Conservation (phyloP, 2,113 vertebrate species). For the Lepus europaeus region DNA sequence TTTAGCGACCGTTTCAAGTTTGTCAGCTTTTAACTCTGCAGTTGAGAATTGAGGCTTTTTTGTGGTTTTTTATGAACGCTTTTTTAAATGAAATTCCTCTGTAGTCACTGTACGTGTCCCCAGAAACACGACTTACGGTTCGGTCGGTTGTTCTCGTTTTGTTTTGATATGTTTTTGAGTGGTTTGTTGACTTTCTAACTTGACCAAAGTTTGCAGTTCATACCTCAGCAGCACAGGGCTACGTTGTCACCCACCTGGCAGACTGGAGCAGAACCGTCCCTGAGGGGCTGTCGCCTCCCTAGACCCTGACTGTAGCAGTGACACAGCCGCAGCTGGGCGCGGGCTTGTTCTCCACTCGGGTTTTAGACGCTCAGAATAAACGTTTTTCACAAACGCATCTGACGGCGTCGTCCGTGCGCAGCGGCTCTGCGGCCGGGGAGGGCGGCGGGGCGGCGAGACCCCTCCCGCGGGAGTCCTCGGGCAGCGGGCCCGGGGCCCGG, state of each 20-base stretch:
- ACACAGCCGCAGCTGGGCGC: conserved; percentile 46
- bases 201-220: conserved; percentile 86
- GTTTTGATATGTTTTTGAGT: conserved; percentile 46
- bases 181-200: conserved; percentile 70
- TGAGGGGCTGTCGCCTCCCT: no score
- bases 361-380: conserved; percentile 89
- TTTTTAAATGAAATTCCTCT: conserved; percentile 77
- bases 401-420: neutral
- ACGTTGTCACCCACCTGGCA: conserved; percentile 82
- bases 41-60: conserved; percentile 60
- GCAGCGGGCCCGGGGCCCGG: no score
- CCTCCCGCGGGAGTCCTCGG: no score
- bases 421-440: no score
- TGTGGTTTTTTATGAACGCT: conserved; percentile 1
- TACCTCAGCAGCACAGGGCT: conserved; percentile 86
- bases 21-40: conserved; percentile 65
- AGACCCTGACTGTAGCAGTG: no score
- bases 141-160: neutral
- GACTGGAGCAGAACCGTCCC: conserved; percentile 81
- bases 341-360: conserved; percentile 82
- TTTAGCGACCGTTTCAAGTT: conserved; percentile 37
- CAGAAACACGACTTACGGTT: conserved; percentile 52
- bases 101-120: conserved; percentile 69
- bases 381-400: conserved; percentile 82
- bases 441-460: no score